Conservation (phyloP, 2,797 vertebrate species). For the Enteromius mattozi region DNA sequence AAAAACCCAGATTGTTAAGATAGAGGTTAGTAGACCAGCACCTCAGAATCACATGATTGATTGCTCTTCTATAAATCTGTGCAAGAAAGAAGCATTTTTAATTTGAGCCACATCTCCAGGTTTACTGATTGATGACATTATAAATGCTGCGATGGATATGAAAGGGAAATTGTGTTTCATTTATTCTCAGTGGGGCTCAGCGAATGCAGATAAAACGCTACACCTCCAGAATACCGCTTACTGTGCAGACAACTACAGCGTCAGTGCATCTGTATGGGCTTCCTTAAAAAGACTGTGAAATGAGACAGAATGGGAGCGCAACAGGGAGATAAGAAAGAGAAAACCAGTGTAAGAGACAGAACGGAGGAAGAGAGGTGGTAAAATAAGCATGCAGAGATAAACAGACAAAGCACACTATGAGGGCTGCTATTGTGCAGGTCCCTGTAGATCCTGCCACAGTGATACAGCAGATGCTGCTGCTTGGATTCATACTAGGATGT, state of each 20-base stretch:
- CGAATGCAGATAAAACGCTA: not conserved
- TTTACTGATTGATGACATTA: slow-evolving; percentile 26
- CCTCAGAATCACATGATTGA: not conserved
- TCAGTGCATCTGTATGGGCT: not conserved
- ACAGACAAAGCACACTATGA: slow-evolving; percentile 4
- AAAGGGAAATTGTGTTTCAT: not conserved
- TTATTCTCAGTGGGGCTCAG: not conserved
- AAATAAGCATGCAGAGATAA: slow-evolving; percentile 26
- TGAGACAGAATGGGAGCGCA: slow-evolving; percentile 4
- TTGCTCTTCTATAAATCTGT: slow-evolving; percentile 6
- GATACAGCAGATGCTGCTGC: slow-evolving; percentile 6
- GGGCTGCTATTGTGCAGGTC: not conserved
- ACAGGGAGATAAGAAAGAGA: not conserved
- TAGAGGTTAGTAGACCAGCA: not conserved
- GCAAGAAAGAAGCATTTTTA: not conserved
- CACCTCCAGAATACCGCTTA: not conserved
- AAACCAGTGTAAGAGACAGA: not conserved
- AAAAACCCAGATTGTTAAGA: not conserved
- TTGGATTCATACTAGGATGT: slow-evolving; percentile 20
- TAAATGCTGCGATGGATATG: not conserved
- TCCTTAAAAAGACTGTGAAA: slow-evolving; percentile 17
- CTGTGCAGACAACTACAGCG: not conserved
- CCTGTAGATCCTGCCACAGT: slow-evolving; percentile 14
- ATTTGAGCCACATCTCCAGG: not conserved
- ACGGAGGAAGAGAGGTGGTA: slow-evolving; percentile 22